A percentile compares a stretch with the other conserved stretches of the same genome.
Evolutionary conservation across 2,797 vertebrate species (phyloP).

Genomic region (Macrochelys suwanniensis): DNA sequence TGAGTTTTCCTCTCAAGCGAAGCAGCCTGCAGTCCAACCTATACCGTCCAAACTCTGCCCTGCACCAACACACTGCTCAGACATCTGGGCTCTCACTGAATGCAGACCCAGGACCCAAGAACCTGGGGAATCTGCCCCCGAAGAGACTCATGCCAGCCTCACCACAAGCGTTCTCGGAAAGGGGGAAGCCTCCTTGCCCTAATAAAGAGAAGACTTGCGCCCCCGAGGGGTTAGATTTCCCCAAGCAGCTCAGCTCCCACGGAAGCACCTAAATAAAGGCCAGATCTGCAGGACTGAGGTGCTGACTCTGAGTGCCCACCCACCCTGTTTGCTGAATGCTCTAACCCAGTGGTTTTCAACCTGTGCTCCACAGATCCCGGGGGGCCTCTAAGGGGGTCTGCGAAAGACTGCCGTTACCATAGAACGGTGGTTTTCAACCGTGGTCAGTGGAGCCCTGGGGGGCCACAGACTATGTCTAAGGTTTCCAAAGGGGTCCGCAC

Average conservation of each 20-base stretch:
- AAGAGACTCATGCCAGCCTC: not conserved
- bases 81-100: accelerated
- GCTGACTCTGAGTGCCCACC: not conserved
- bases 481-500: not conserved
- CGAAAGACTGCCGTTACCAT: not conserved
- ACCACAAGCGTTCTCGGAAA: not conserved
- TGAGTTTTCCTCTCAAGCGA: not conserved
- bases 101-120: not conserved
- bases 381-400: not conserved
- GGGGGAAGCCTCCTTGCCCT: not conserved
- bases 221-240: accelerated
- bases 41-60: not conserved
- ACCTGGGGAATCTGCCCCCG: not conserved
- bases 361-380: not conserved
- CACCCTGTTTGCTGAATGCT: not conserved
- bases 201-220: accelerated
- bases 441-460: not conserved
- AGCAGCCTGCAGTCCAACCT: not conserved
- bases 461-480: not conserved
- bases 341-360: not conserved
- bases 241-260: not conserved
- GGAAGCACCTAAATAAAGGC: not conserved
- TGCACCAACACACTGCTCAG: not conserved
- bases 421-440: not conserved
- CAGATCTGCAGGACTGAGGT: not conserved